Conservation (phyloP, 2,113 vertebrate genomes). For the Athene cunicularia region DNA sequence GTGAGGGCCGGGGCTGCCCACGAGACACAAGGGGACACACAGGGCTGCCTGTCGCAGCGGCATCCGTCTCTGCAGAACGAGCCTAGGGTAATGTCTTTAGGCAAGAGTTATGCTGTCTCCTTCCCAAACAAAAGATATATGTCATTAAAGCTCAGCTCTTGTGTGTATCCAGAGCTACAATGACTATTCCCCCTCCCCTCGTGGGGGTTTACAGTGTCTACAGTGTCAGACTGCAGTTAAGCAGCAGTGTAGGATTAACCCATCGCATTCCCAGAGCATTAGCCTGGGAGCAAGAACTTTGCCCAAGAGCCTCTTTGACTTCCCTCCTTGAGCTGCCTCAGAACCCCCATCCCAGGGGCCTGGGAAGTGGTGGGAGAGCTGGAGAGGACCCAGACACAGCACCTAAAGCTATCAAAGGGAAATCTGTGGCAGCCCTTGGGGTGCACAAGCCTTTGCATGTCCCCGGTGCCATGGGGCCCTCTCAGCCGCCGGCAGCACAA, state of each 20-base stretch:
- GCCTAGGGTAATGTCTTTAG: neutral
- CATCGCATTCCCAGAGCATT: neutral
- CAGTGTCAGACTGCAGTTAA: neutral
- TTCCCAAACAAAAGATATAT: neutral
- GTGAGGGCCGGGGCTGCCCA: neutral
- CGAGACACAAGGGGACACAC: fast-evolving
- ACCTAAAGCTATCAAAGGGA: neutral
- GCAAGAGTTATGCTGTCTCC: neutral
- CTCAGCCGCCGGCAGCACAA: fast-evolving
- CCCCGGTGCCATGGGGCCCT: too few relatives aligned
- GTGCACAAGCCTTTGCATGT: too few relatives aligned
- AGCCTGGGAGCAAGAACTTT: neutral
- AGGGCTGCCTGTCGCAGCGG: neutral
- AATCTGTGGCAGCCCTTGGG: neutral
- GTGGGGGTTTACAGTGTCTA: neutral
- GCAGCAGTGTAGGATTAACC: neutral
- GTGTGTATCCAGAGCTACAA: neutral
- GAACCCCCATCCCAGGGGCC: too few relatives aligned
- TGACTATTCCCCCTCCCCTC: neutral
- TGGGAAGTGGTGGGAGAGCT: fast-evolving
- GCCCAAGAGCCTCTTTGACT: neutral
- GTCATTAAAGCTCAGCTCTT: neutral
- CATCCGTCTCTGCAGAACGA: neutral
- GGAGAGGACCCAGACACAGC: neutral
- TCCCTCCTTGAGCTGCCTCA: neutral